phyloP scores from a whole-genome alignment of 1,140 invertebrate genomes.

The Hylaeus anthracinus region DNA sequence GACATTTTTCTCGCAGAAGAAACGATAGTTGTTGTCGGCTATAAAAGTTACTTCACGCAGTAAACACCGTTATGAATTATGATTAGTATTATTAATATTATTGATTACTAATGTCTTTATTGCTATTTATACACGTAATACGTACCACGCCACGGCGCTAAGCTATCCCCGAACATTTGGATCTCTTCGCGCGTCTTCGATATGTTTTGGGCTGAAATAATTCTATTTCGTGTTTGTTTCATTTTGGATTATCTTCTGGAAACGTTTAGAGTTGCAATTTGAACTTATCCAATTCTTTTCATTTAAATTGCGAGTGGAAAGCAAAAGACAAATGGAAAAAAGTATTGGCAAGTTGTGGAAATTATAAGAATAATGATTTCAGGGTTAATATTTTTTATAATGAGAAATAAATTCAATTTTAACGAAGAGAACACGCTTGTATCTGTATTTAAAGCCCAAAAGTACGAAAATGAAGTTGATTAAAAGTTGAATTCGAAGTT shows the following conservation, averaged over 20 bases:
- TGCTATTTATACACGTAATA: conserved; percentile 14
- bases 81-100: conserved; percentile 31
- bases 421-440: neutral
- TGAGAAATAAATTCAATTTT: neutral
- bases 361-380: neutral
- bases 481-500: neutral
- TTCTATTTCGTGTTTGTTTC: neutral
- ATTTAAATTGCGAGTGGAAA: too few relatives aligned
- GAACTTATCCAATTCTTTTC: neutral
- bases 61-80: conserved; percentile 26
- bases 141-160: neutral
- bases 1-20: neutral
- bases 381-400: too few relatives aligned
- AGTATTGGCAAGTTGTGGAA: neutral
- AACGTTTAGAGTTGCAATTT: neutral
- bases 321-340: neutral
- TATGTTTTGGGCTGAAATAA: neutral
- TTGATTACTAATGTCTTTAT: conserved; percentile 26
- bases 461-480: neutral
- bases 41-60: conserved; percentile 20
- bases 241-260: neutral
- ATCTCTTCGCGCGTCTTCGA: neutral
- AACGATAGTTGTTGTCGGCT: neutral
- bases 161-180: neutral
- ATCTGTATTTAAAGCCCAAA: neutral